Base-by-base conservation (phyloP, 2,113 vertebrate genomes). In the Dipodomys stephensi region DNA sequence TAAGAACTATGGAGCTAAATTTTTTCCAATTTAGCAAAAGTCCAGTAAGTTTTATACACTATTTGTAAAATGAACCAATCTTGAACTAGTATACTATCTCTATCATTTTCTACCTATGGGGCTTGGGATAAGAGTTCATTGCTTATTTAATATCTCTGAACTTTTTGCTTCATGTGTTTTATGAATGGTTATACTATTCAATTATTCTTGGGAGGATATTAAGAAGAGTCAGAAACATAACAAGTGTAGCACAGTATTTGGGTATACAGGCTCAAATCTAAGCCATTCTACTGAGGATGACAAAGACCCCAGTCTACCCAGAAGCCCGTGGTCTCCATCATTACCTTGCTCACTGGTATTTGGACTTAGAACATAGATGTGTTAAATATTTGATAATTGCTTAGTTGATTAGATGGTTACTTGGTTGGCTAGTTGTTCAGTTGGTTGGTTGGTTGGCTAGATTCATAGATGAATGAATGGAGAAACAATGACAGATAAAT, bases 141-240 rank as follows among this genome's bases (percentile, higher is more conserved):
- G 71, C 62, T 88, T 88, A 16, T 27, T 93, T 89, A 39, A 39
- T 39, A 83, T 88, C 39, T 68, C 77, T 93, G 27, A 93, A 91
- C 13, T 69, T 87, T 19, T 76, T 93, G 76, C 30, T 72, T 93
- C 16, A 28, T 79, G 10, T 74, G 27, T 49, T 53, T 12, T 46
- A 39, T 62, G 32, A 90, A 74, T 16, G 15, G 60, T 35, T 64
- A 39, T 9, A 16, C 6, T 71, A 28, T 53, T 1, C 44, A 93
- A 23, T 73, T 71, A 79, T 88, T 94, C 49, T 74, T 80, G 30
- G 18, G 4, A 53, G 23, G 20, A 71, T 22, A 4, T 83, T 32
- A 85, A 44, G 11, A 72, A 5, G 60, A 86, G 27, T 80, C 53
- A 23, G 9, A 88, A 65, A 72, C 46, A 68, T 13, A 72, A 86